These are phyloP conservation scores for Melanotaenia boesemani DNA, from an alignment of 2,797 vertebrate species.

Conservation along the genomic window DNA sequence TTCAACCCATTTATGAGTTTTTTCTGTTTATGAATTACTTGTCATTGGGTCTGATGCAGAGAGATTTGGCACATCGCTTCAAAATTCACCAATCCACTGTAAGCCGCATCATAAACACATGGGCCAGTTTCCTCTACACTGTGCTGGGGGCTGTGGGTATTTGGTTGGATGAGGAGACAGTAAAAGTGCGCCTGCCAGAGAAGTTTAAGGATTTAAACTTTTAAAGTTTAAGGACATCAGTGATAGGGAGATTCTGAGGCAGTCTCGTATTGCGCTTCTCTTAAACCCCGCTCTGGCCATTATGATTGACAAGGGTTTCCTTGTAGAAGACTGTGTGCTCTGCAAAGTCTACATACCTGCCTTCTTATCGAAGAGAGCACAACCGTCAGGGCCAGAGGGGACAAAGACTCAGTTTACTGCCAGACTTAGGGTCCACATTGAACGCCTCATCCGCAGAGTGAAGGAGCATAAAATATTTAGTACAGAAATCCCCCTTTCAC, in stretches of 20 bases:
- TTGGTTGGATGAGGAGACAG: not conserved
- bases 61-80: not conserved
- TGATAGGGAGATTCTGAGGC: no score
- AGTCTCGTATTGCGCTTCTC: no score
- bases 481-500: no score
- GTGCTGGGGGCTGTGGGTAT: constrained; percentile 19
- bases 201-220: constrained; percentile 4
- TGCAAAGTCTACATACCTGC: not conserved
- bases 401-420: no score
- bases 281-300: no score
- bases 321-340: not conserved
- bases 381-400: not conserved
- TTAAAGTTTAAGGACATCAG: no score
- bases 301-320: no score
- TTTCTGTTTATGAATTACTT: not conserved
- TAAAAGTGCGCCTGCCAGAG: constrained; percentile 9
- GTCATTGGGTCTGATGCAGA: not conserved
- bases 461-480: no score
- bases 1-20: not conserved
- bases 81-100: constrained; percentile 14
- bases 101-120: constrained; percentile 19
- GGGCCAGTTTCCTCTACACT: constrained; percentile 21
- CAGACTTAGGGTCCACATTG: no score
- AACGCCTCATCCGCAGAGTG: no score
- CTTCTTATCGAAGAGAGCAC: not conserved